A percentile compares a stretch with the other conserved stretches of the same genome.
phyloP scores from a whole-genome alignment of 2,113 vertebrate species.

The Rhizomys pruinosus region DNA sequence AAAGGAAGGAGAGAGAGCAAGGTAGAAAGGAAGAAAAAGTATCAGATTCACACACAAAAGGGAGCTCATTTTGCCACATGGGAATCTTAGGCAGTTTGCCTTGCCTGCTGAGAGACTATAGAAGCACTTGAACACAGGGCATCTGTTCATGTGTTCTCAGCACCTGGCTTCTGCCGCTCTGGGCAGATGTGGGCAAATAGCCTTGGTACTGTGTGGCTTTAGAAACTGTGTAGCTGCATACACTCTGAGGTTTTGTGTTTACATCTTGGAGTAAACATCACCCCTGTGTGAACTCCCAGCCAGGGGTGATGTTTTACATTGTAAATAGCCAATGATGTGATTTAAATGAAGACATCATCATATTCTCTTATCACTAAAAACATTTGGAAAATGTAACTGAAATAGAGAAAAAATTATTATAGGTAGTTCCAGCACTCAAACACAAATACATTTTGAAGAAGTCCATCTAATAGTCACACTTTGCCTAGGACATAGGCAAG shows the following conservation, averaged over 20 bases:
- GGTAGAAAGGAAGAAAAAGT: background rate
- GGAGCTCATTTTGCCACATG: background rate
- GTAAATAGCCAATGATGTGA: background rate
- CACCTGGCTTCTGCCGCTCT: background rate
- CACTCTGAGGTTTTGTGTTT: background rate
- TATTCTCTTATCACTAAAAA: conserved; percentile 4
- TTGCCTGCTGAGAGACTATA: background rate
- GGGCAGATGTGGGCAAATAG: background rate
- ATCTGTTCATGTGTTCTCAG: background rate
- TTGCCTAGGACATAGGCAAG: background rate
- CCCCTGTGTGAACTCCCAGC: background rate
- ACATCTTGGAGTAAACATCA: background rate
- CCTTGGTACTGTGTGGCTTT: background rate
- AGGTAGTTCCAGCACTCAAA: background rate
- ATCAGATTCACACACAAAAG: background rate
- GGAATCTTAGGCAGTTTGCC: background rate
- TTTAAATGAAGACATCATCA: background rate
- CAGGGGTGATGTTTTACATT: background rate
- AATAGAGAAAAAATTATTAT: background rate
- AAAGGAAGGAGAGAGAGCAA: too few relatives aligned
- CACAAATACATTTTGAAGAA: background rate
- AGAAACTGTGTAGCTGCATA: too few relatives aligned
- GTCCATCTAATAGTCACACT: background rate
- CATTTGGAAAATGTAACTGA: background rate
- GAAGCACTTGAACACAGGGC: too few relatives aligned